phyloP scores from a whole-genome alignment of 1,140 invertebrate genomes.

The Sweltsa coloradensis region DNA sequence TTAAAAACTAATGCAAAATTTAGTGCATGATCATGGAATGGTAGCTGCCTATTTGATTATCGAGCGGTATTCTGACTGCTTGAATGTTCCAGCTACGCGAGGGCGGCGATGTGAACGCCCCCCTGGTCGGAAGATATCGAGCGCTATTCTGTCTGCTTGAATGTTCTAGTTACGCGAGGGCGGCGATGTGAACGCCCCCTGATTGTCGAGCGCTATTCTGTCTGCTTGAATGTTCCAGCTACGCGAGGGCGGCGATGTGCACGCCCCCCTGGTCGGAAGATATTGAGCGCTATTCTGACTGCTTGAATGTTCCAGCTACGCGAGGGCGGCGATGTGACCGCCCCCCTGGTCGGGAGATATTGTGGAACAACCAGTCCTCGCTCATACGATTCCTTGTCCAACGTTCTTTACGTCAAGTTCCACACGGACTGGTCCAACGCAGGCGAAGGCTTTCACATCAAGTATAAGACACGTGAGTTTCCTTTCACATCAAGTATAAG shows the following conservation, averaged over 20 bases:
- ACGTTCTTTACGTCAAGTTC: conserved; percentile 53
- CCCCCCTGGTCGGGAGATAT: conserved; percentile 50
- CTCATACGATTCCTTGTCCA: conserved; percentile 40
- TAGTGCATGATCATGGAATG: too few species aligned
- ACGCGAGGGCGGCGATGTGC: too few species aligned
- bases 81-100: conserved; percentile 48
- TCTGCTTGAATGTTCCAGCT: too few species aligned
- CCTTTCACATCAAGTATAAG: too few species aligned
- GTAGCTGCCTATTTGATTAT: too few species aligned
- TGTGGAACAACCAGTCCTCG: conserved; percentile 43
- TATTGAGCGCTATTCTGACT: not conserved
- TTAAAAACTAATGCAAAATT: too few species aligned
- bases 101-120: conserved; percentile 45
- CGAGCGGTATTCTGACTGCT: not conserved
- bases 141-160: conserved; percentile 38
- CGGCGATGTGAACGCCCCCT: too few species aligned
- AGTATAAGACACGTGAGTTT: conserved; percentile 36
- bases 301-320: conserved; percentile 40
- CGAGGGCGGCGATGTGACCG: conserved; percentile 47
- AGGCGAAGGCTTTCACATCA: conserved; percentile 45
- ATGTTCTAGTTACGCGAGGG: too few species aligned
- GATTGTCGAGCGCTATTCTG: not conserved
- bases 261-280: conserved; percentile 44
- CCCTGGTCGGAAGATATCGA: conserved; percentile 53
- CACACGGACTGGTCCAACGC: conserved; percentile 39